Evolutionary conservation across 1,140 invertebrate genomes (phyloP).

Genomic region (Microplitis demolitor): DNA sequence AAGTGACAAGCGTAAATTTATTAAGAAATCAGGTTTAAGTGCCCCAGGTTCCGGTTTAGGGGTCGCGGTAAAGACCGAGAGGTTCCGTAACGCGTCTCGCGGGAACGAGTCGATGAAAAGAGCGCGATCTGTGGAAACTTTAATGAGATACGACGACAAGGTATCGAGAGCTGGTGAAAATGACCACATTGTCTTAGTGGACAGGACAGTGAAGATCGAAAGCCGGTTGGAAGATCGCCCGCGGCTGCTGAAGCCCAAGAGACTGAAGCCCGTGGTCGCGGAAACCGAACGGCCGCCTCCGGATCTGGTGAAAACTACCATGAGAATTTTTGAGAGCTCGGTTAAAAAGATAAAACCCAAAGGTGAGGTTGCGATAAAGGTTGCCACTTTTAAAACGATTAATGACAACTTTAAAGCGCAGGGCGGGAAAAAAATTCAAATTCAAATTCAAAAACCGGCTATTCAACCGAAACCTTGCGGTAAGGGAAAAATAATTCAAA

Average conservation of each 20-base stretch:
- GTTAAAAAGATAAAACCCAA: slow-evolving; percentile 64
- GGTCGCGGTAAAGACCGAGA: slow-evolving; percentile 43
- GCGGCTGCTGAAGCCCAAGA: slow-evolving; percentile 66
- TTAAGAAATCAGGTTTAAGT: slow-evolving; percentile 11
- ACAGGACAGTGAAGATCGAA: slow-evolving; percentile 79
- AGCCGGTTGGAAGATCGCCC: slow-evolving; percentile 60
- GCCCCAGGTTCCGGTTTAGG: slow-evolving; percentile 30
- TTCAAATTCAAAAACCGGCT: slow-evolving; percentile 45
- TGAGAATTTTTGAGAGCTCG: slow-evolving; percentile 80
- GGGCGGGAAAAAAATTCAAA: slow-evolving; percentile 47
- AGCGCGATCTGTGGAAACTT: slow-evolving; percentile 82
- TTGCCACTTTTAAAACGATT: slow-evolving; percentile 70
- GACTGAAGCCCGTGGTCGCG: slow-evolving; percentile 72
- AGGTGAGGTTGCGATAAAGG: slow-evolving; percentile 70
- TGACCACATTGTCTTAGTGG: slow-evolving; percentile 74
- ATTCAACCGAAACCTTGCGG: slow-evolving; percentile 35
- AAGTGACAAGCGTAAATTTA: slow-evolving; percentile 43
- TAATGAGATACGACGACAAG: slow-evolving; percentile 64
- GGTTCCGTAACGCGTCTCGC: slow-evolving; percentile 54
- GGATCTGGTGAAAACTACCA: slow-evolving; percentile 82
- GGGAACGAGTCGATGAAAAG: slow-evolving; percentile 74
- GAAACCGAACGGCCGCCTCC: slow-evolving; percentile 82
- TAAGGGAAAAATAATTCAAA: slow-evolving; percentile 35
- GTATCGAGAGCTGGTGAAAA: slow-evolving; percentile 46
- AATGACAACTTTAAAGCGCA: slow-evolving; percentile 69